Base-by-base conservation (phyloP, 2,888 invertebrate genomes). In the Scaptomyza reducta region DNA sequence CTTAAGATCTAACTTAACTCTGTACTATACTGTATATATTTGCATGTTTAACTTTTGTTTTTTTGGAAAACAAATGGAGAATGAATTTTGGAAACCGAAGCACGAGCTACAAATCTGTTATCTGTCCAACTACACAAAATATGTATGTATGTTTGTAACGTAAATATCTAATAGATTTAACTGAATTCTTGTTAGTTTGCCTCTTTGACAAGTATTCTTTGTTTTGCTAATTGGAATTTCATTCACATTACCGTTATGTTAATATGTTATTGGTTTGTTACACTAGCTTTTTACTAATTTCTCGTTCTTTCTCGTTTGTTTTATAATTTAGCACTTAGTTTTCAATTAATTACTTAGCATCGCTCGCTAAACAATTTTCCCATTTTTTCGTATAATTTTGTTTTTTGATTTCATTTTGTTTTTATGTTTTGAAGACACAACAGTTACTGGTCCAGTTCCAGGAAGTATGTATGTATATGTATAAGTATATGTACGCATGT, bases 401-500 rank as follows among this genome's bases (percentile, higher is more conserved):
- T 46, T 65, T 65, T 65, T 70, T 44, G 31, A 33, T 72, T 22
- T 22, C 22, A 22, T 22, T 22, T 22, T 22, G 22, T 22, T 73
- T 70, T 62, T 80, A 74, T 74, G 75, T 89, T 89, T 89, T 89
- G 90, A 91, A 91, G 91, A 91, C 91, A 91, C 91, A 91, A 91
- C 90, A 91, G 91, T 91, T 91, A 90, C 91, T 91, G 91, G 91
- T 91, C 91, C 91, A 91, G 90, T 91, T 91, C 91, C 91, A 91
- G 91, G 91, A 91, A 91, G 90, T 90, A 83, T 79, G 77, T 73
- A 73, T 74, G 68, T 77, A 61, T 60, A 61, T 60, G 54, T 31
- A 35, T 41, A 38, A 80, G 47, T 80, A 50, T 86, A 35, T 50
- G 55, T 87, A 49, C 84, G 35, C 35, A 50, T 78, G 53, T 80